These are phyloP conservation scores for Marisa cornuarietis DNA, from an alignment of 1,140 invertebrate species.

Conservation along the genomic window DNA sequence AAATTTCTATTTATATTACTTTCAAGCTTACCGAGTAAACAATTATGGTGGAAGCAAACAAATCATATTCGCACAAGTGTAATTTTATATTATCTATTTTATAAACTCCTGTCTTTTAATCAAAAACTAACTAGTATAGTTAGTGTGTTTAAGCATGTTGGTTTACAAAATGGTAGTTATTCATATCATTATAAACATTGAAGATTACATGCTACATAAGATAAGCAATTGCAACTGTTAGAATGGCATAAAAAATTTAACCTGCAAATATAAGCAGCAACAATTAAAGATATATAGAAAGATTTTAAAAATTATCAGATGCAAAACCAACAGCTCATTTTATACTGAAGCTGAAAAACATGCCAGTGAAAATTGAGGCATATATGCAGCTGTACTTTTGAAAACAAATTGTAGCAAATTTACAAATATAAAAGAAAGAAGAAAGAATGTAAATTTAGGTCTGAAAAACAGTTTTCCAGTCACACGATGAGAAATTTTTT, in stretches of 20 bases:
- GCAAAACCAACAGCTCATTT: neutral
- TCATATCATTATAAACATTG: neutral
- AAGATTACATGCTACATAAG: neutral
- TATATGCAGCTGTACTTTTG: no score
- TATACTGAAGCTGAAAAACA: no score
- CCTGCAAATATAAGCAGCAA: neutral
- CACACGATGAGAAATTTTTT: no score
- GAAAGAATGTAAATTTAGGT: no score
- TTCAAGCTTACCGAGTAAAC: no score
- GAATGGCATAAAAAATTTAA: neutral
- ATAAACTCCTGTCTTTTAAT: neutral
- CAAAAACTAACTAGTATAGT: neutral
- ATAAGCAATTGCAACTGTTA: conserved; percentile 3
- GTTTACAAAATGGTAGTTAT: neutral
- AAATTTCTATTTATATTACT: no score
- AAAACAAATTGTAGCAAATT: no score
- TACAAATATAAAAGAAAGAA: no score
- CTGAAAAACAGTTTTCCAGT: no score
- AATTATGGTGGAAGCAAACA: neutral
- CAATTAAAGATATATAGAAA: neutral
- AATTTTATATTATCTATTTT: neutral
- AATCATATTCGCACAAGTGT: neutral
- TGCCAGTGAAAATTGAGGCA: no score
- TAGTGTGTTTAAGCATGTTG: neutral
- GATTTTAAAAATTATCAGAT: no score